Evolutionary conservation across 2,888 invertebrate species (phyloP).

Genomic region (Ormyrus nitidulus): DNA sequence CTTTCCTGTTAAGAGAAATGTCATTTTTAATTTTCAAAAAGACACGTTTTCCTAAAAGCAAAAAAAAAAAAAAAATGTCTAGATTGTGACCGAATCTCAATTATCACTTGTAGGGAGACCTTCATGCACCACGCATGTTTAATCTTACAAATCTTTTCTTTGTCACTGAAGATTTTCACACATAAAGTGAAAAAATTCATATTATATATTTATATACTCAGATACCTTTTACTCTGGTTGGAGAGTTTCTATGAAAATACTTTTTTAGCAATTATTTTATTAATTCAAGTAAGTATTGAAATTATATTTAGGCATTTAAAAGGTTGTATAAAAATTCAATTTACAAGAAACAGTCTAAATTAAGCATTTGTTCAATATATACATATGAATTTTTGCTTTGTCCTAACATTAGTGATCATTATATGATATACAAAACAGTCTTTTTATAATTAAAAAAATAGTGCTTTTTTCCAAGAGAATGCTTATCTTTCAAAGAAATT

Average conservation of each 20-base stretch:
- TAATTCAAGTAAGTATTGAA: not conserved
- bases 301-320: too few species aligned
- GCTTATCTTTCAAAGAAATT: slow-evolving; percentile 39
- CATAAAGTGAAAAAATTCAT: slow-evolving; percentile 2
- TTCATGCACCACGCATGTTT: slow-evolving; percentile 27
- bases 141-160: slow-evolving; percentile 23
- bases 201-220: slow-evolving; percentile 13
- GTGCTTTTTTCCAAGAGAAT: not conserved
- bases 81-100: slow-evolving; percentile 37
- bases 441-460: slow-evolving; percentile 4
- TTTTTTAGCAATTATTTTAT: not conserved
- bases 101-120: slow-evolving; percentile 21
- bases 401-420: not conserved
- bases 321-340: not conserved
- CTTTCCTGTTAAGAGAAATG: slow-evolving; percentile 58
- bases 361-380: too few species aligned
- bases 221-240: slow-evolving; percentile 26
- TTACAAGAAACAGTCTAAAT: not conserved
- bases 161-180: slow-evolving; percentile 1
- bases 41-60: slow-evolving; percentile 63
- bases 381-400: not conserved
- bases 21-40: slow-evolving; percentile 62
- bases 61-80: slow-evolving; percentile 53
- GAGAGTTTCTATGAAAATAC: slow-evolving; percentile 28
- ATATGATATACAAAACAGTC: not conserved